Conservation (phyloP, 2,888 invertebrate genomes). For the Argynnis bischoffii region DNA sequence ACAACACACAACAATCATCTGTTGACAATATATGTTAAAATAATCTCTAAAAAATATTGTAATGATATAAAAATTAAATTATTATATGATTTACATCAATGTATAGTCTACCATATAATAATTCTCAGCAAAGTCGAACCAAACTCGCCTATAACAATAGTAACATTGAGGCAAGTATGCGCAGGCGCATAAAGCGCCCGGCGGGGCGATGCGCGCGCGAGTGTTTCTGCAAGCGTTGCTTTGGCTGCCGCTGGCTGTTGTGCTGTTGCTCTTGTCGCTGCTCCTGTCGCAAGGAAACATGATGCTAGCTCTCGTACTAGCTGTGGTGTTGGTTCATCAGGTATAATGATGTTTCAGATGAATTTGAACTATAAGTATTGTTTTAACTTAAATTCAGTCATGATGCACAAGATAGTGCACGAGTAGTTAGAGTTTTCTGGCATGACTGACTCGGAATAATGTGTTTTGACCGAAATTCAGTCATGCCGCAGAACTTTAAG, state of each 20-base stretch:
- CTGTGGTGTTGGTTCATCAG: constrained; percentile 7
- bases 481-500: no score
- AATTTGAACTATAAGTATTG: neutral
- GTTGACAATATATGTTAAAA: no score
- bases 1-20: no score
- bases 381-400: no score
- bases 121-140: constrained; percentile 3
- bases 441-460: no score
- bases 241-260: constrained; percentile 50
- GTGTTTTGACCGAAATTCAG: no score
- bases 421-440: no score
- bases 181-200: constrained; percentile 50
- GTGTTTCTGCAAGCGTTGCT: constrained; percentile 52
- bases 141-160: constrained; percentile 32
- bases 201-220: constrained; percentile 52
- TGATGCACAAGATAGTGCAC: no score
- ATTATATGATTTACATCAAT: no score
- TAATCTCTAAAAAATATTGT: no score
- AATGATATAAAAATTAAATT: no score
- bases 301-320: constrained; percentile 13
- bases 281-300: constrained; percentile 41
- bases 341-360: neutral
- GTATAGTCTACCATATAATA: no score
- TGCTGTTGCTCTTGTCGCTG: constrained; percentile 58
- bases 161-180: constrained; percentile 47